phyloP scores from a whole-genome alignment of 2,113 vertebrate species.

The Corydoras maculifer region DNA sequence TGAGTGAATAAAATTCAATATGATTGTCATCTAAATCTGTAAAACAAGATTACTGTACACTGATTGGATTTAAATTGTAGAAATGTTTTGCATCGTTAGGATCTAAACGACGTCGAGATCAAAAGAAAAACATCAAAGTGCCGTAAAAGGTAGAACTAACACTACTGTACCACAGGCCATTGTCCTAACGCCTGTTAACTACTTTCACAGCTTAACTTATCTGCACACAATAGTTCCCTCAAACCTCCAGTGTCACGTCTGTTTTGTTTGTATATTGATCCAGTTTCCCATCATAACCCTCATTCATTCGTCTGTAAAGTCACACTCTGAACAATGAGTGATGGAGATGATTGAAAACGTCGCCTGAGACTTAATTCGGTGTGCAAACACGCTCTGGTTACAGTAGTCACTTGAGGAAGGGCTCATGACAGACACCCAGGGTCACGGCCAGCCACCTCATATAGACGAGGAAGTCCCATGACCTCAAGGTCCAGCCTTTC shows the following conservation, averaged over 20 bases:
- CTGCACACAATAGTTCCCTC: constrained; percentile 21
- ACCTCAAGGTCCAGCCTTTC: constrained; percentile 41
- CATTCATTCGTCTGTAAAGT: constrained; percentile 13
- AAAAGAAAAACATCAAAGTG: not conserved
- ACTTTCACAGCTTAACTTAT: not conserved
- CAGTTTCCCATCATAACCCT: constrained; percentile 5
- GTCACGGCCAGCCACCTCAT: constrained; percentile 21
- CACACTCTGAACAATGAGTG: constrained; percentile 8
- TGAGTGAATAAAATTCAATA: too few species aligned
- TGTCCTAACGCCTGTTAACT: not conserved
- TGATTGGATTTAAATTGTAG: too few species aligned
- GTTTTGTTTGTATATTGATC: constrained; percentile 3
- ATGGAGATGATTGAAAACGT: constrained; percentile 23
- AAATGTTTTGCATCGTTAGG: too few species aligned
- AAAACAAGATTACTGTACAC: too few species aligned
- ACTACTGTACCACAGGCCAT: not conserved
- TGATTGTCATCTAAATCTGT: too few species aligned
- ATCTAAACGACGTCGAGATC: not conserved
- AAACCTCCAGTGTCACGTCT: constrained; percentile 4
- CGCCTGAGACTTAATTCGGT: constrained; percentile 1
- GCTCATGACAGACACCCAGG: constrained; percentile 24
- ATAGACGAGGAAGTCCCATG: constrained; percentile 34
- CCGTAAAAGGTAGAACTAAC: not conserved
- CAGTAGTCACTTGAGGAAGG: constrained; percentile 7
- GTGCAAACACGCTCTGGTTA: constrained; percentile 7